Base-by-base conservation (phyloP, 1,140 invertebrate species). In the Dinothrombium tinctorium region DNA sequence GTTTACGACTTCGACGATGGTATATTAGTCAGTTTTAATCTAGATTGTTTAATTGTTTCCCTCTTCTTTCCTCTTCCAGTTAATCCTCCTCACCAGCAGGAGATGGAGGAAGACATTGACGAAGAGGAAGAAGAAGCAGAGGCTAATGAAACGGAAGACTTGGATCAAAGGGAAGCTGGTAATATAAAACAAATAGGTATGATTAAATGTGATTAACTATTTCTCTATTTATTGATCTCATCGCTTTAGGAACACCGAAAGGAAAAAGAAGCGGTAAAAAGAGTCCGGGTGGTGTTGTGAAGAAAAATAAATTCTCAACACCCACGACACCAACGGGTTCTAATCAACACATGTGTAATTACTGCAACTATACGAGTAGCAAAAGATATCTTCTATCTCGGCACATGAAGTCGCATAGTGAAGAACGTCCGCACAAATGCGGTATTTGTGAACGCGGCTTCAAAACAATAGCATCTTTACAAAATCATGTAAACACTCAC, bases 401-500 rank as follows among this genome's bases (percentile, higher is more conserved):
- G 0, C 89, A 96, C 54, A 83, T 92, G 77, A 90, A 87, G 55
- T 78, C 77, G 2, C 89, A 96, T 59, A 89, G 81, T 0, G 81
- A 87, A 53, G 86, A 94, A 52, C 62, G 84, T 19, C 84, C 87
- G 0, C 83, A 89, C 55, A 90, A 89, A 55, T 96, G 84, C 57
- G 74, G 72, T 33, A 79, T 92, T 17, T 95, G 87, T 59, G 82
- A 89, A 50, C 66, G 84, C 35, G 84, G 83, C 5, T 96, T 96
- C 54, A 95, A 94, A 61, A 89, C 87, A 0, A 55, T 81, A 15
- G 80, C 83, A 1, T 87, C 84, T 0, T 60, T 95, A 20, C 77
- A 89, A 50, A 96, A 94, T 57, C 87, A 95, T 58, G 73, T 89
- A 2, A 94, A 94, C 57, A 94, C 84, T 43, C 89, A 96, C 56